Evolutionary conservation across 2,113 vertebrate genomes (phyloP).

Genomic region (Microcebus murinus): DNA sequence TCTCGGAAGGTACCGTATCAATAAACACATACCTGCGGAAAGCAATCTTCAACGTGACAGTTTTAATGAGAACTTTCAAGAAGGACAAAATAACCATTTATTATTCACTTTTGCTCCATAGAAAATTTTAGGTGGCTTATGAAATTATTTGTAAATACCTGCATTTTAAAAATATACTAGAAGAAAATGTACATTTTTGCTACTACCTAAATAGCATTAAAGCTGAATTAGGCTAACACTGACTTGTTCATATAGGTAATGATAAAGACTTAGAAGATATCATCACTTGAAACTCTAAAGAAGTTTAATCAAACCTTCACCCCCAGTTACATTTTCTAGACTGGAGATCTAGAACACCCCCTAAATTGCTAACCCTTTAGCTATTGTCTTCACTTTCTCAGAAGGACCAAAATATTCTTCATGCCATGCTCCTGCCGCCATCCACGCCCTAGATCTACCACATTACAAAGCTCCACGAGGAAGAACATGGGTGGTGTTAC

Average conservation of each 20-base stretch:
- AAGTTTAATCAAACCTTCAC: background rate
- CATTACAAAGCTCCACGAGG: accelerated
- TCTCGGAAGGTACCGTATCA: background rate
- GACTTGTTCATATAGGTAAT: background rate
- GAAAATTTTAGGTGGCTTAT: background rate
- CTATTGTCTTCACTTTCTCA: background rate
- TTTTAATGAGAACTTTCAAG: background rate
- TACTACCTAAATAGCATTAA: background rate
- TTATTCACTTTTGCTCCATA: background rate
- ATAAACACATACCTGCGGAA: background rate
- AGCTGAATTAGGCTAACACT: background rate
- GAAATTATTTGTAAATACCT: background rate
- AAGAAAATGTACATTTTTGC: background rate
- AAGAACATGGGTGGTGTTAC: background rate
- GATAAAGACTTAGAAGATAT: background rate
- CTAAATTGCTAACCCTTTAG: background rate
- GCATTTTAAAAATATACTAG: background rate
- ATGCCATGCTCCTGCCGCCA: too few relatives aligned
- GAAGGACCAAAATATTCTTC: background rate
- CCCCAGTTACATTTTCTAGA: background rate
- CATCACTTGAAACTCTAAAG: background rate
- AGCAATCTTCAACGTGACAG: background rate
- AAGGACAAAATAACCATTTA: background rate
- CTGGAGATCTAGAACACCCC: background rate
- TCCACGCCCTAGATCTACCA: background rate